Evolutionary conservation across 1,140 invertebrate species (phyloP).

Genomic region (Papilio polyxenes): DNA sequence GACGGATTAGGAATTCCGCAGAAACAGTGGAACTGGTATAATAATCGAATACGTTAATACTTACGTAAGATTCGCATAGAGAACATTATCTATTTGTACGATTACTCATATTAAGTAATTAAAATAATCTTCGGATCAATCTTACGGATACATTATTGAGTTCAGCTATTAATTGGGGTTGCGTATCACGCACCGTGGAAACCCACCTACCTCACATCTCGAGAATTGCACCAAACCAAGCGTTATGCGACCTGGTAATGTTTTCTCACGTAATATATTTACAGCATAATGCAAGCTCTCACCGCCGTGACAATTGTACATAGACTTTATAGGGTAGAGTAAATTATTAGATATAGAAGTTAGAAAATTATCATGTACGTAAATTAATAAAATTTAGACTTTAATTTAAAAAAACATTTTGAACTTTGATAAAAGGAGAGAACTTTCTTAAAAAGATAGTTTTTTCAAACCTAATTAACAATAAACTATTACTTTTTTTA

Average conservation of each 20-base stretch:
- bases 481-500: no score
- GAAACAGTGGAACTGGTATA: background rate
- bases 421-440: no score
- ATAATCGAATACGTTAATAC: no score
- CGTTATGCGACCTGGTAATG: constrained; percentile 1
- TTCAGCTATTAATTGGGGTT: background rate
- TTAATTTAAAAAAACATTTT: no score
- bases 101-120: no score
- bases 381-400: no score
- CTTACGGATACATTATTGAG: background rate
- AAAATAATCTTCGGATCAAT: background rate
- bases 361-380: no score
- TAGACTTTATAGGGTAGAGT: background rate
- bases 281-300: background rate
- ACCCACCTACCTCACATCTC: background rate
- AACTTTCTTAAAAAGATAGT: no score
- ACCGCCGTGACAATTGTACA: background rate
- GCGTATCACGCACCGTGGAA: background rate
- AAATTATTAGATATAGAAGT: background rate
- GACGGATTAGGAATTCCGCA: background rate
- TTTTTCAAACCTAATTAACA: no score
- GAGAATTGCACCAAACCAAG: background rate
- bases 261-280: constrained; percentile 21
- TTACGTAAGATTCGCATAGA: no score
- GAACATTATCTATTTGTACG: no score